Percentiles rank a stretch among this genome's conserved stretches.
phyloP scores from a whole-genome alignment of 2,797 vertebrate species.

The Cebuella pygmaea region DNA sequence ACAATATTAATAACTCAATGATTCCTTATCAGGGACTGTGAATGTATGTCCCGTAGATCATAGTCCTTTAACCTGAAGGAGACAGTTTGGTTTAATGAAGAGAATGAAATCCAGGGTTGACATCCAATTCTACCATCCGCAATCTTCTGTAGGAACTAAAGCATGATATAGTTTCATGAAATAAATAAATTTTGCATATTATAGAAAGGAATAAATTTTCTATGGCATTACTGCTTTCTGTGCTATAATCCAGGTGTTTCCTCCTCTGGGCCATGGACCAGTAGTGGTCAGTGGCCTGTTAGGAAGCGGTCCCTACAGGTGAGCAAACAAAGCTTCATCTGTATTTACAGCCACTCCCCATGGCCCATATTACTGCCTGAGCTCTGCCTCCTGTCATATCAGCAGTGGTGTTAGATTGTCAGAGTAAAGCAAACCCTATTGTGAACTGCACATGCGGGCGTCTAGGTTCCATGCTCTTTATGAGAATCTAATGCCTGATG shows the following conservation, averaged over 20 bases:
- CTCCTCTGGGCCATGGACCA: no score
- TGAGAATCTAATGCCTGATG: not conserved
- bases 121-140: not conserved
- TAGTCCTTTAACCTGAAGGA: not conserved
- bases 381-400: not conserved
- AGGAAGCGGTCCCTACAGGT: not conserved
- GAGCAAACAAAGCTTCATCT: not conserved
- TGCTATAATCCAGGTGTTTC: not conserved
- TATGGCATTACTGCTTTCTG: not conserved
- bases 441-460: fast-evolving
- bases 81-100: not conserved
- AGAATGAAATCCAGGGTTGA: not conserved
- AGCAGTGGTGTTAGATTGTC: not conserved
- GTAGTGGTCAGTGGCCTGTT: not conserved
- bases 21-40: not conserved
- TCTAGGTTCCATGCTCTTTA: not conserved
- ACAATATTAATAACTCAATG: not conserved
- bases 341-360: not conserved
- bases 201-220: not conserved
- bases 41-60: not conserved
- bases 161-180: not conserved
- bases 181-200: not conserved
- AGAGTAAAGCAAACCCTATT: not conserved
- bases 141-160: not conserved
- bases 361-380: not conserved